phyloP scores from a whole-genome alignment of 2,888 invertebrate genomes.

The Orthosia incerta region DNA sequence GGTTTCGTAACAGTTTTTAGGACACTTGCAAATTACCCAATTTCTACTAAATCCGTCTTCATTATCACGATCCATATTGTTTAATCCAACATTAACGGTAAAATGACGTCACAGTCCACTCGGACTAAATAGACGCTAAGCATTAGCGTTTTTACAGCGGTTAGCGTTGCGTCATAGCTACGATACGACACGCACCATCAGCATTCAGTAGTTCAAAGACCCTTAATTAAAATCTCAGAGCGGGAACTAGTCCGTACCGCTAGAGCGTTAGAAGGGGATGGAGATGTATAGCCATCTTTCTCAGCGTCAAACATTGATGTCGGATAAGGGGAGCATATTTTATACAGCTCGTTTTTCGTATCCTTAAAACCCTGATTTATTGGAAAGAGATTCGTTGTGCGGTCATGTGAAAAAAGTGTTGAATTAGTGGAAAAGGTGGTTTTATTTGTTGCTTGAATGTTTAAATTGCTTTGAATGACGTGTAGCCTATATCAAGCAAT shows the following conservation, averaged over 20 bases:
- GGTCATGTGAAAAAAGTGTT: constrained; percentile 27
- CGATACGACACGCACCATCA: constrained; percentile 71
- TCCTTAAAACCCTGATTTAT: constrained; percentile 42
- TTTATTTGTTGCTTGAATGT: neutral
- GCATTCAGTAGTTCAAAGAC: constrained; percentile 78
- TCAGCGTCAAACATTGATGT: constrained; percentile 42
- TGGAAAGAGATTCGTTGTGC: constrained; percentile 25
- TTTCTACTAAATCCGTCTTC: constrained; percentile 1
- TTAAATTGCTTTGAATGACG: constrained; percentile 3
- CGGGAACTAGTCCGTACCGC: constrained; percentile 71
- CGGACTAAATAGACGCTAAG: constrained; percentile 41
- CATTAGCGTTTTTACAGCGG: constrained; percentile 56
- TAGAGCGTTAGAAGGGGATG: constrained; percentile 63
- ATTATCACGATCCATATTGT: constrained; percentile 11
- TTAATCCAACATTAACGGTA: constrained; percentile 32
- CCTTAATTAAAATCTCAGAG: constrained; percentile 76
- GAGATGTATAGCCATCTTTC: constrained; percentile 54
- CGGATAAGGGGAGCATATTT: constrained; percentile 43
- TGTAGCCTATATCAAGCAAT: constrained; percentile 10
- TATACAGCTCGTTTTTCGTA: constrained; percentile 42
- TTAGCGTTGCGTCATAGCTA: constrained; percentile 65
- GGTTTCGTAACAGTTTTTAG: constrained; percentile 9
- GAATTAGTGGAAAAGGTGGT: constrained; percentile 14
- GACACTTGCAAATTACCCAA: constrained; percentile 10
- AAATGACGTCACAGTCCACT: constrained; percentile 48